These are phyloP conservation scores for Brotula barbata DNA, from an alignment of 2,797 vertebrate species.

Conservation along the genomic window DNA sequence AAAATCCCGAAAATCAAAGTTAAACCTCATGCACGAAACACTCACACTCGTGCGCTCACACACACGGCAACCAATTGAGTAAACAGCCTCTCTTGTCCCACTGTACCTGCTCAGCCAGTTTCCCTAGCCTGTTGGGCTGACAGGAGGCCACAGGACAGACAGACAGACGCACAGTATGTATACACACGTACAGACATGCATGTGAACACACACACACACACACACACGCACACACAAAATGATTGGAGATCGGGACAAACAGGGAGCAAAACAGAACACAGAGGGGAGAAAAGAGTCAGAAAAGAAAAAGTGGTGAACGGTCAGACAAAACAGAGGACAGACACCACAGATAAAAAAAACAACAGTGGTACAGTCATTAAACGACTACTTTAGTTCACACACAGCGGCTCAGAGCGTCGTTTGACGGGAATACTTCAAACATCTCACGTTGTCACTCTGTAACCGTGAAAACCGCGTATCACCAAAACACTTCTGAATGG, in stretches of 20 bases:
- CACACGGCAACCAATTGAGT: slow-evolving; percentile 14
- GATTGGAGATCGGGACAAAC: slow-evolving; percentile 14
- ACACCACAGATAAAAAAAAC: slow-evolving; percentile 14
- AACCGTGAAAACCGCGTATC: too few relatives aligned
- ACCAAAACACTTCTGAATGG: too few relatives aligned
- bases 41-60: slow-evolving; percentile 7
- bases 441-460: too few relatives aligned
- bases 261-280: slow-evolving; percentile 16
- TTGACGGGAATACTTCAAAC: too few relatives aligned
- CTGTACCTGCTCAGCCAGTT: slow-evolving; percentile 97
- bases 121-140: slow-evolving; percentile 99
- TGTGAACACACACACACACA: slow-evolving; percentile 42
- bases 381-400: neutral
- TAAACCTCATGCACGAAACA: slow-evolving; percentile 62
- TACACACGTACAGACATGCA: slow-evolving; percentile 44
- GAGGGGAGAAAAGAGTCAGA: slow-evolving; percentile 11
- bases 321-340: slow-evolving; percentile 17
- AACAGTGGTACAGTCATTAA: neutral
- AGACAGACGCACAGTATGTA: slow-evolving; percentile 61
- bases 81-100: slow-evolving; percentile 66
- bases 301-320: slow-evolving; percentile 22
- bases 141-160: slow-evolving; percentile 83
- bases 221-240: slow-evolving; percentile 29
- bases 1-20: slow-evolving; percentile 25
- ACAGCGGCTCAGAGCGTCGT: neutral